A percentile compares a stretch with the other conserved stretches of the same genome.
Conservation (phyloP, 2,113 vertebrate species). For the Alexandromys fortis region DNA sequence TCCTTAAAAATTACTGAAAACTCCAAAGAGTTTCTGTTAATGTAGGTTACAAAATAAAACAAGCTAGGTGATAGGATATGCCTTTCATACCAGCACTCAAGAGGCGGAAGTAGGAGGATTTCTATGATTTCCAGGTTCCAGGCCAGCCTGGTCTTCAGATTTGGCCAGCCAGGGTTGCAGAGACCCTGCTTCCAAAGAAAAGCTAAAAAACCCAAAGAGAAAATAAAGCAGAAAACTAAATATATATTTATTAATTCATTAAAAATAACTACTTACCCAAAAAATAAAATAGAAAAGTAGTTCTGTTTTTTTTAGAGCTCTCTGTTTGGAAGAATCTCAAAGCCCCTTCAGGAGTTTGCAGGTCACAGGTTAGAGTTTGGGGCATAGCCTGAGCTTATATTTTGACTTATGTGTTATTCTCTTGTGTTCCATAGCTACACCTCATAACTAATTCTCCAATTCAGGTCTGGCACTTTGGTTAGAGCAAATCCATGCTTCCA, state of each 20-base stretch:
- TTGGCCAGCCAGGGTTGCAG: neutral
- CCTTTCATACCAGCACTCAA: neutral
- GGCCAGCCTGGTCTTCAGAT: neutral
- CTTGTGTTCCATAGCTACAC: neutral
- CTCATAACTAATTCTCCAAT: neutral
- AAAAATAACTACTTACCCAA: constrained; percentile 41
- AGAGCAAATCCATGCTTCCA: constrained; percentile 41
- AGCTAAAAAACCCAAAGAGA: neutral
- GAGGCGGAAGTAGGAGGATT: neutral
- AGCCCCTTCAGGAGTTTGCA: neutral
- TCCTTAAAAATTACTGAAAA: constrained; percentile 7
- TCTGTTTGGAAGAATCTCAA: constrained; percentile 41
- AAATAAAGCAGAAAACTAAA: neutral
- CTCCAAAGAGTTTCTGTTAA: constrained; percentile 41
- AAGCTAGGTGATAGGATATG: neutral
- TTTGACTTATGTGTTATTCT: constrained; percentile 5
- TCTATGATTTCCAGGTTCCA: neutral
- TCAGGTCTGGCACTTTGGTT: constrained; percentile 1
- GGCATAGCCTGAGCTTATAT: neutral
- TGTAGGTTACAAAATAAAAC: constrained; percentile 8
- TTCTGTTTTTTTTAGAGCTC: constrained; percentile 42
- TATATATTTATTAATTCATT: constrained; percentile 11
- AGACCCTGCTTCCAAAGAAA: neutral
- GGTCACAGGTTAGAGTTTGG: neutral
- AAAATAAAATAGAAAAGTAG: constrained; percentile 11